phyloP scores from a whole-genome alignment of 2,113 vertebrate genomes.

The Xyrauchen texanus region DNA sequence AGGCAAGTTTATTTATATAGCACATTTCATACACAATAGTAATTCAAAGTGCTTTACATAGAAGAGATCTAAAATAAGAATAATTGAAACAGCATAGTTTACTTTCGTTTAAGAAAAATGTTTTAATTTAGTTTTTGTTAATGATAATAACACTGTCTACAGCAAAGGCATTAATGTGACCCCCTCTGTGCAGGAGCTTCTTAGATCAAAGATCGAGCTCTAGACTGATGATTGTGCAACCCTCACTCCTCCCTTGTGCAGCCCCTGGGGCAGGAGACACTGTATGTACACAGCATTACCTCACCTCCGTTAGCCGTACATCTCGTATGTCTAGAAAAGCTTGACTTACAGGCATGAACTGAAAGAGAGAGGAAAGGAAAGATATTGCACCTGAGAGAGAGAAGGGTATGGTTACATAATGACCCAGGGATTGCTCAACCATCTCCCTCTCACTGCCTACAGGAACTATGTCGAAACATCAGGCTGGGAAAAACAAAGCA shows the following conservation, averaged over 20 bases:
- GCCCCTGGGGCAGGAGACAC: constrained; percentile 28
- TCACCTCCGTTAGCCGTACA: constrained; percentile 47
- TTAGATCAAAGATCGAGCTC: constrained; percentile 29
- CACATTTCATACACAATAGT: too few species aligned
- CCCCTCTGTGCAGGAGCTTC: constrained; percentile 9
- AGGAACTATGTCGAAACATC: constrained; percentile 54
- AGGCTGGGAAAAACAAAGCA: constrained; percentile 50
- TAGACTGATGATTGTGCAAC: constrained; percentile 48
- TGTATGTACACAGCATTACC: constrained; percentile 52
- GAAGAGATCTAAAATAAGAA: too few species aligned
- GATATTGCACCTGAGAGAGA: constrained; percentile 50
- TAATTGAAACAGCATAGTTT: too few species aligned
- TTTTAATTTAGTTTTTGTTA: too few species aligned
- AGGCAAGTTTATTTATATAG: too few species aligned
- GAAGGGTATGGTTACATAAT: constrained; percentile 49
- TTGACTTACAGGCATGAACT: constrained; percentile 45
- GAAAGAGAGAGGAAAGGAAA: constrained; percentile 18
- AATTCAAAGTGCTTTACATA: too few species aligned
- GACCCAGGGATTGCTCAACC: constrained; percentile 55
- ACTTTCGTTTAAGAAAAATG: too few species aligned
- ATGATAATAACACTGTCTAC: background rate
- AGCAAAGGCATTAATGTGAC: background rate
- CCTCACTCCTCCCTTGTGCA: constrained; percentile 3
- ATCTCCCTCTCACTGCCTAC: constrained; percentile 40
- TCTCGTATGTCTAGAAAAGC: constrained; percentile 48